Evolutionary conservation across 1,140 invertebrate species (phyloP).

Genomic region (Atta colombica): DNA sequence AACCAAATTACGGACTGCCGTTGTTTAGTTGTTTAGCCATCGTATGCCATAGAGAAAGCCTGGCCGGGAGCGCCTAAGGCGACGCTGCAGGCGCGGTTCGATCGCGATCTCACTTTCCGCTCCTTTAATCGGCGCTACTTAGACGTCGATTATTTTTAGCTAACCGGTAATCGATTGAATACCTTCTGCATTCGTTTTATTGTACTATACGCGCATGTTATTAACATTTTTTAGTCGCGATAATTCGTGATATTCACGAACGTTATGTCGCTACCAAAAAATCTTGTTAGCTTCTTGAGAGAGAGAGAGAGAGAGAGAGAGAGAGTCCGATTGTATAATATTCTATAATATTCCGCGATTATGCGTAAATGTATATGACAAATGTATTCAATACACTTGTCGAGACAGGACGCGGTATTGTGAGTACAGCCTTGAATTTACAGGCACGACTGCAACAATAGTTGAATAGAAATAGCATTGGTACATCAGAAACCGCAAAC

Average conservation of each 20-base stretch:
- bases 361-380: slow-evolving; percentile 9
- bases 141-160: slow-evolving; percentile 23
- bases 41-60: slow-evolving; percentile 59
- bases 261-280: background rate
- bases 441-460: slow-evolving; percentile 64
- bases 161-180: slow-evolving; percentile 7
- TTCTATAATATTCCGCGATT: background rate
- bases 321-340: background rate
- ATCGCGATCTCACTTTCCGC: slow-evolving; percentile 14
- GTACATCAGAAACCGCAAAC: slow-evolving; percentile 56
- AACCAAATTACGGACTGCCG: slow-evolving; percentile 72
- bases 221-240: slow-evolving; percentile 5
- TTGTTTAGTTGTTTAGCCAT: slow-evolving; percentile 74
- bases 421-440: slow-evolving; percentile 60
- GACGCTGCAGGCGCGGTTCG: slow-evolving; percentile 10
- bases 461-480: slow-evolving; percentile 60
- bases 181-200: background rate
- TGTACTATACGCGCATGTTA: background rate
- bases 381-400: slow-evolving; percentile 1
- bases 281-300: background rate
- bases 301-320: too few relatives aligned
- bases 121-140: slow-evolving; percentile 11
- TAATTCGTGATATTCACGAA: background rate
- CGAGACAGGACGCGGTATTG: slow-evolving; percentile 63
- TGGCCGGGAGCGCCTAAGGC: slow-evolving; percentile 34